These are phyloP conservation scores for Tetranychus truncatus DNA, from an alignment of 2,888 invertebrate genomes.

Conservation along the genomic window DNA sequence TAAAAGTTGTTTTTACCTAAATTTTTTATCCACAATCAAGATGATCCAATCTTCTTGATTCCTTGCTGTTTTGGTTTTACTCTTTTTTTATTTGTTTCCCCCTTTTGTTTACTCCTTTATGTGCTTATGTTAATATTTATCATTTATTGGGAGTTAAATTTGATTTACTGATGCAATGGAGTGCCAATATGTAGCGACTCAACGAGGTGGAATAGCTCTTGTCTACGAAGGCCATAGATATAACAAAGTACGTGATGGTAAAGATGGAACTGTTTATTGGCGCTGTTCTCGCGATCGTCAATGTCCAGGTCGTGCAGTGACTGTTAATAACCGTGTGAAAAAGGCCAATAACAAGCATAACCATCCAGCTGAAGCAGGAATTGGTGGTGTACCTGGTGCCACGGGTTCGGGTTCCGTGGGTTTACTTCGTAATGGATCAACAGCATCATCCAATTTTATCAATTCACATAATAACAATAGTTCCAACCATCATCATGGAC, in stretches of 20 bases:
- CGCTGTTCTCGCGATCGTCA: conserved; percentile 28
- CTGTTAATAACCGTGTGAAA: conserved; percentile 28
- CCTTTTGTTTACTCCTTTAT: too few relatives aligned
- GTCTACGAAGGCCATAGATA: conserved; percentile 29
- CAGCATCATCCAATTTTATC: not conserved
- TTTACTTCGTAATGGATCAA: conserved; percentile 4
- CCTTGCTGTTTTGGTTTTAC: too few relatives aligned
- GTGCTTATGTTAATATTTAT: too few relatives aligned
- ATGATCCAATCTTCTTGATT: too few relatives aligned
- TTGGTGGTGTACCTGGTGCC: conserved; percentile 10
- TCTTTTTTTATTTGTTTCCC: too few relatives aligned
- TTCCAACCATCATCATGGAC: conserved; percentile 12
- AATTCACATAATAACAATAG: conserved; percentile 8
- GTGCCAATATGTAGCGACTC: conserved; percentile 29
- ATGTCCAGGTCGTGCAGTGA: conserved; percentile 29
- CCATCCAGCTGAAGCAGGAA: conserved; percentile 27
- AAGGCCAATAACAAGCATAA: conserved; percentile 29
- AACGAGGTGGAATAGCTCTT: conserved; percentile 28
- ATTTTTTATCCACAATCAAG: too few relatives aligned
- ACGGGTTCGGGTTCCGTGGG: not conserved
- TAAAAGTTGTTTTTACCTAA: too few relatives aligned
- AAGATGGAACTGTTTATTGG: conserved; percentile 29
- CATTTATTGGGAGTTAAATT: too few relatives aligned
- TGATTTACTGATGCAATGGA: conserved; percentile 22
- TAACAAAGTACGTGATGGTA: conserved; percentile 28